Percentiles rank a stretch among this genome's conserved stretches.
Conservation (phyloP, 2,888 invertebrate genomes). For the Morpho deidamia region DNA sequence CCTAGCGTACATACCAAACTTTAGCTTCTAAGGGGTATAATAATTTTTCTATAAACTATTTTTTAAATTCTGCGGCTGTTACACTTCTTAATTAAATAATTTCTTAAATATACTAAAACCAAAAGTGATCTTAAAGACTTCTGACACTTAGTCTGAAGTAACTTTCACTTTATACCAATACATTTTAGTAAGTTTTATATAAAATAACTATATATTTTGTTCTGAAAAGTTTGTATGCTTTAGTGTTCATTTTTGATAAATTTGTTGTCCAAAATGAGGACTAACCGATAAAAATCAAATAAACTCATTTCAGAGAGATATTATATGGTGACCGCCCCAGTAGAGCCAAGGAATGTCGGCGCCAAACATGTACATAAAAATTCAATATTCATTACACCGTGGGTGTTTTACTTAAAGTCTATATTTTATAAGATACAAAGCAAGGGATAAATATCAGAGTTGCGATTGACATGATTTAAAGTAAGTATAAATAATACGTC, state of each 20-base stretch:
- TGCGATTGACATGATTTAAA: neutral
- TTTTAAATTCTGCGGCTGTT: too few species aligned
- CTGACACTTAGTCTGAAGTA: too few species aligned
- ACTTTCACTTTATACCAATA: too few species aligned
- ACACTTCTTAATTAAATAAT: too few species aligned
- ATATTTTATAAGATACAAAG: neutral
- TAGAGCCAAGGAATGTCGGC: conserved; percentile 7
- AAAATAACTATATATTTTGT: too few species aligned
- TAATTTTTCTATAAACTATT: too few species aligned
- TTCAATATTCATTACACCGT: conserved; percentile 1
- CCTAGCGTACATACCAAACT: too few species aligned
- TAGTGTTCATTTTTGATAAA: neutral
- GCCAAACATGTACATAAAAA: conserved; percentile 11
- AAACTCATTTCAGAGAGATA: conserved; percentile 4
- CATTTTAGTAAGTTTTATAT: neutral
- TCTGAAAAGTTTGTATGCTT: too few species aligned
- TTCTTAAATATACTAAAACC: too few species aligned
- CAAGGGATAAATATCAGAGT: conserved; percentile 7
- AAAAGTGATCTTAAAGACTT: too few species aligned
- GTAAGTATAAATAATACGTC: neutral
- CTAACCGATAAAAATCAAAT: conserved; percentile 10
- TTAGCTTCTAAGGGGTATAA: too few species aligned
- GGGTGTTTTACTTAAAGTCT: conserved; percentile 6
- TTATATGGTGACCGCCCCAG: conserved; percentile 4
- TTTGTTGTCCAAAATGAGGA: neutral